Evolutionary conservation across 2,888 invertebrate species (phyloP).

Genomic region (Lycia hirtaria): DNA sequence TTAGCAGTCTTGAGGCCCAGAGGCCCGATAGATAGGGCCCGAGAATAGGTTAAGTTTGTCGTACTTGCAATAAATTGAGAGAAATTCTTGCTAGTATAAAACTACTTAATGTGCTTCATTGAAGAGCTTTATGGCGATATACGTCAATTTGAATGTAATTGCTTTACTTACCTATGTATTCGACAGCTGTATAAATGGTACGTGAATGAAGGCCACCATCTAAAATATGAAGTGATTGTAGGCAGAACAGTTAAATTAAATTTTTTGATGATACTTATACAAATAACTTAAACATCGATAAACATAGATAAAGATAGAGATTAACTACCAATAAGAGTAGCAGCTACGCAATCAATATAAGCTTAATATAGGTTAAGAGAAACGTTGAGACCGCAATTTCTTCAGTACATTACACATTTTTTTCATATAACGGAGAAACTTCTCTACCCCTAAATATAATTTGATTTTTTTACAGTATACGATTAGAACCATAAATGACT

Average conservation of each 20-base stretch:
- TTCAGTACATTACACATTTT: too few relatives aligned
- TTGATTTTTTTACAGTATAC: too few relatives aligned
- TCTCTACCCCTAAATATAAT: too few relatives aligned
- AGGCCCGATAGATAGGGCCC: too few relatives aligned
- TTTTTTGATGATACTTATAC: neutral
- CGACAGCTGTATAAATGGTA: neutral
- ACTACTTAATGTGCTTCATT: neutral
- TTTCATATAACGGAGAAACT: too few relatives aligned
- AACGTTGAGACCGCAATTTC: too few relatives aligned
- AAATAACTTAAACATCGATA: neutral
- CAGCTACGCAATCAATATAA: too few relatives aligned
- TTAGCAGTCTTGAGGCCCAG: too few relatives aligned
- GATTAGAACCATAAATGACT: too few relatives aligned
- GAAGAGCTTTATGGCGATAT: neutral
- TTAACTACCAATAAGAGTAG: too few relatives aligned
- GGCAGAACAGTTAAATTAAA: neutral
- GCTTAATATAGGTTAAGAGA: too few relatives aligned
- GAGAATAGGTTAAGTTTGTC: too few relatives aligned
- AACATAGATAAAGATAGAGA: neutral
- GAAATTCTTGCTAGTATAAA: neutral
- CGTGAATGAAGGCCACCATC: neutral
- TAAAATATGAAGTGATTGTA: slow-evolving; percentile 1
- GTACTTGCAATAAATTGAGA: neutral
- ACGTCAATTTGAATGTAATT: neutral
- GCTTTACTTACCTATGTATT: neutral